Conservation (phyloP, 1,140 invertebrate species). For the Drosophila persimilis region DNA sequence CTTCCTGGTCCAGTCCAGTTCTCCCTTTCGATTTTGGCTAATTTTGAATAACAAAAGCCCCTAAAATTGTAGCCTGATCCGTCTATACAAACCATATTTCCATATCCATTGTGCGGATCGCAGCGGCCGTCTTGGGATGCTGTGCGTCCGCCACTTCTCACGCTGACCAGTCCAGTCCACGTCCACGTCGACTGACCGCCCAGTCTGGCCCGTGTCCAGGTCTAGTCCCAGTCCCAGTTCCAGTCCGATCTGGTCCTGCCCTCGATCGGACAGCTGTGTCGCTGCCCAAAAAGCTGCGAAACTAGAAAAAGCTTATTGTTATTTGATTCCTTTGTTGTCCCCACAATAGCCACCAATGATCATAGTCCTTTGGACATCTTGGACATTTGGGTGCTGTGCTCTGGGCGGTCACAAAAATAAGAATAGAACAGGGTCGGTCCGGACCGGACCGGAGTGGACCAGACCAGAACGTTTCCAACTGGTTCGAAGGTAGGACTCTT, state of each 20-base stretch:
- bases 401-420: slow-evolving; percentile 14
- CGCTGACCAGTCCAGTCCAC: slow-evolving; percentile 35
- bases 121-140: slow-evolving; percentile 55
- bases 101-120: slow-evolving; percentile 7
- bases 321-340: slow-evolving; percentile 50
- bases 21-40: slow-evolving; percentile 14
- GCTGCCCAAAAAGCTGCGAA: slow-evolving; percentile 45
- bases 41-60: slow-evolving; percentile 68
- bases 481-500: no score
- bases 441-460: no score
- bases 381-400: slow-evolving; percentile 23
- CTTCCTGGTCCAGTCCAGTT: slow-evolving; percentile 7
- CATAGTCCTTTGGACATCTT: slow-evolving; percentile 11
- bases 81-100: neutral
- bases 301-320: slow-evolving; percentile 75
- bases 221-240: slow-evolving; percentile 5
- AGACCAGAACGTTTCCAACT: no score
- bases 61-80: slow-evolving; percentile 3
- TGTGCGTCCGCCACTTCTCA: slow-evolving; percentile 54
- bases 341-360: slow-evolving; percentile 30
- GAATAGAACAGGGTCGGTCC: slow-evolving; percentile 1
- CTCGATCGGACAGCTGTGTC: slow-evolving; percentile 23
- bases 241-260: slow-evolving; percentile 19
- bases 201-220: slow-evolving; percentile 14
- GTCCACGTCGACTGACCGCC: neutral